Base-by-base conservation (phyloP, 2,888 invertebrate species). In the Meta bourneti region DNA sequence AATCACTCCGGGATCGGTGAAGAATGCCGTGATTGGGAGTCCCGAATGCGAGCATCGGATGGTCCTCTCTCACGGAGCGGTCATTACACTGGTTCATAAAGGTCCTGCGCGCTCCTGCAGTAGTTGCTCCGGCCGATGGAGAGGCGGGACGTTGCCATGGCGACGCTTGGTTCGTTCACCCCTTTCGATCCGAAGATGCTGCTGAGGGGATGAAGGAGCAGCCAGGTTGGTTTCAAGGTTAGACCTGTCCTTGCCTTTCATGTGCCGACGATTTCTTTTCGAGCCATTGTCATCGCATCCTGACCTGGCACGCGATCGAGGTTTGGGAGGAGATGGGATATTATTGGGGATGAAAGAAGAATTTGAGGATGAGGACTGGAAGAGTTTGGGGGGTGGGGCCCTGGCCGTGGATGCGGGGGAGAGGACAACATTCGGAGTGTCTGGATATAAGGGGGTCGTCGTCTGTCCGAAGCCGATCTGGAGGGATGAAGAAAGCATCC, bases 111-210 rank as follows among this genome's bases (percentile, higher is more conserved):
- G 20, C 61, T 89, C 49, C 78, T 72, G 81, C 51, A 77, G 89
- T 20, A 77, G 89, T 52, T 48, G 84, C 19, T 52, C 51, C 75
- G 70, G 77, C 71, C 54, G 34, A 52, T 52, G 51, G 52, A 79
- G 75, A 51, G 77, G 69, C 77, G 82, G 49, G 72, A 16, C 52
- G 84, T 90, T 83, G 54, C 83, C 72, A 90, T 90, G 52, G 71
- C 71, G 71, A 90, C 89, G 20, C 13, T n/a, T 61, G 71, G 89
- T 90, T 84, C 89, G 79, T 90, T 90, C 89, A 90, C 89, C 89
- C 89, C 89, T 90, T 90, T 90, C 89, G 89, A 90, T 90, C 89
- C 89, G 89, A 83, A 78, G 84, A 90, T 84, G 89, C 88, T 71
- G 72, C 19, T 71, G 19, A 51, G 72, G n/a, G 51, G 79, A 72